Evolutionary conservation across 1,140 invertebrate species (phyloP).

Genomic region (Trachymyrmex septentrionalis): DNA sequence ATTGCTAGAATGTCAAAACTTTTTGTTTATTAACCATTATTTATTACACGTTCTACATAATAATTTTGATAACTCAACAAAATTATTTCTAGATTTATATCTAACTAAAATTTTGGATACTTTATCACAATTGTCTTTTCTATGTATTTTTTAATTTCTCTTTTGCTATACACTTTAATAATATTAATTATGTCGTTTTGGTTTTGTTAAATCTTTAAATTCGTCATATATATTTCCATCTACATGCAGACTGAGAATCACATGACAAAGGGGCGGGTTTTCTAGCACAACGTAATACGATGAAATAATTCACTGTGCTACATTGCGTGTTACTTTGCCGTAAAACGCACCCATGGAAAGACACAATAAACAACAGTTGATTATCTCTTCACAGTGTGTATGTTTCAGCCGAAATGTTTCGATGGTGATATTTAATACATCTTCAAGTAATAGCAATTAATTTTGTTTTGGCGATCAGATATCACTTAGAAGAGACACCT

Average conservation of each 20-base stretch:
- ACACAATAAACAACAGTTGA: neutral
- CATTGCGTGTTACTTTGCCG: too few species aligned
- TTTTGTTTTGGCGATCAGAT: conserved; percentile 35
- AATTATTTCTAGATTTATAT: too few species aligned
- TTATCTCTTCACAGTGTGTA: neutral
- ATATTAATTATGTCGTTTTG: neutral
- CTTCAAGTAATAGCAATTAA: conserved; percentile 35
- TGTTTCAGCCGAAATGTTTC: neutral
- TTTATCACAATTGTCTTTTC: too few species aligned
- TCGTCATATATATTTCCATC: neutral
- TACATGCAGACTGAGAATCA: neutral
- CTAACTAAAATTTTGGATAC: too few species aligned
- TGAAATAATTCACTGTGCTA: too few species aligned
- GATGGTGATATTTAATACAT: neutral
- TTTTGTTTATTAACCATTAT: too few species aligned
- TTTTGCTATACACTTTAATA: neutral
- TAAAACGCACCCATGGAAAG: neutral
- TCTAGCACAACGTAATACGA: too few species aligned
- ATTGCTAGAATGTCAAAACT: too few species aligned
- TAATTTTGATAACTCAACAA: too few species aligned
- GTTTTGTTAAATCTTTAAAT: neutral
- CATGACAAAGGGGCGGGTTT: neutral
- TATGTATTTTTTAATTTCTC: neutral
- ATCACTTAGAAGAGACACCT: conserved; percentile 44
- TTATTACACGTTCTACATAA: too few species aligned